Evolutionary conservation across 2,797 vertebrate genomes (phyloP), one percentile per base, ranked within the genome.

Genomic region (Dipus sagitta): DNA sequence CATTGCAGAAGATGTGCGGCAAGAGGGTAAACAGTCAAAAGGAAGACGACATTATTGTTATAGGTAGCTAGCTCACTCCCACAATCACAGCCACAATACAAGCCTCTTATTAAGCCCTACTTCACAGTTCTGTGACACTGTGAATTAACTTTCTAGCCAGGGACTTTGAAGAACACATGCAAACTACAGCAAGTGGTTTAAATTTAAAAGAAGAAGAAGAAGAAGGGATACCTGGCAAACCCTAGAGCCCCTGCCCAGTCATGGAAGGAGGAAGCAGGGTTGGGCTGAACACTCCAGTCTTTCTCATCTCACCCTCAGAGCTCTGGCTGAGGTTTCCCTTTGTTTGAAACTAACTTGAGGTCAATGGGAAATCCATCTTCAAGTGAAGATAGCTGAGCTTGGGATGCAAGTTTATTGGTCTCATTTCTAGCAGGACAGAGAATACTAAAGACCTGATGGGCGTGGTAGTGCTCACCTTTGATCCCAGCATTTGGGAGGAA

Each of bases 291-390:
- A 60, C 72, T 18, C 60, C 6, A 14, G 0, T 68, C 74, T 90
- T 23, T 86, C 70, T 74, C 28, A 38, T 84, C 32, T 18, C 34
- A 62, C 21, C 6, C 28, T 42, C 64, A 34, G 32, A 64, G 38
- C 72, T 88, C 67, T 68, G 70, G 18, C 32, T 47, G 62, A 67
- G 79, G 34, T 64, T 82, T 86, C 67, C 32, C 42, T 28, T 70
- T 83, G 20, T 86, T 80, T 92, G 60, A 75, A 93, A 65, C 52
- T 79, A 60, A 62, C 54, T 38, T 18, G 79, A 86, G 34, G 20
- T 6, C 76, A 72, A 1, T 30, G 34, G 15, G 64, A 78, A 86
- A 38, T 30, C 64, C 11, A 17, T 17, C 52, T 47, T 26, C 23
- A n/a, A 47, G 78, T 52, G 60, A 85, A 58, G 14, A 30, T 34